Percentiles rank a stretch among this genome's conserved stretches.
Evolutionary conservation across 2,888 invertebrate genomes (phyloP).

Genomic region (Adelphocoris suturalis): DNA sequence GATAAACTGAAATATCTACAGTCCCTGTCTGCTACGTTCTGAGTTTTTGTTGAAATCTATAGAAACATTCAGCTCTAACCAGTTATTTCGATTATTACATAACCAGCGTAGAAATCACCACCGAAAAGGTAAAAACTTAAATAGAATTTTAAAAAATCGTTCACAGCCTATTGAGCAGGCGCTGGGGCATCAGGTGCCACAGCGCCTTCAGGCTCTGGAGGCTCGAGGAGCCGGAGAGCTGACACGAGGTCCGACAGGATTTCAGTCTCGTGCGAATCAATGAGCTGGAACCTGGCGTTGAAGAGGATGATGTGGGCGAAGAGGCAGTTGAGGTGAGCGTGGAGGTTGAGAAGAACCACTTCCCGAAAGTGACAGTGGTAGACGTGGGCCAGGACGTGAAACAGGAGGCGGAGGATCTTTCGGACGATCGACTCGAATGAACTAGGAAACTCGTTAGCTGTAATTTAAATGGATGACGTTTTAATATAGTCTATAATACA

Average conservation of each 20-base stretch:
- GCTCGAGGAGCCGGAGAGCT: conserved; percentile 82
- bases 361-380: conserved; percentile 98
- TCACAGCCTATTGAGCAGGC: conserved; percentile 70
- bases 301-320: conserved; percentile 96
- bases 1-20: too few relatives aligned
- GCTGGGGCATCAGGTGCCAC: conserved; percentile 45
- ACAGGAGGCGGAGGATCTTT: conserved; percentile 96
- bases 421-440: conserved; percentile 96
- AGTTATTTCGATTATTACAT: conserved; percentile 33
- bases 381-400: conserved; percentile 98
- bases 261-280: conserved; percentile 97
- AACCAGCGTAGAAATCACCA: conserved; percentile 43
- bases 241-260: conserved; percentile 94
- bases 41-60: too few relatives aligned
- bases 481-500: too few relatives aligned
- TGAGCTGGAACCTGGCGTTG: conserved; percentile 91
- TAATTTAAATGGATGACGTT: conserved; percentile 76
- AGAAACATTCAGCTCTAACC: conserved; percentile 9
- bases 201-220: conserved; percentile 56
- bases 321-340: conserved; percentile 97
- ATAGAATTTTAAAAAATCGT: neutral
- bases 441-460: conserved; percentile 95
- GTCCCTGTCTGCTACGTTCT: too few relatives aligned
- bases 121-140: conserved; percentile 42
- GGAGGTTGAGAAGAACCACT: conserved; percentile 94